phyloP scores from a whole-genome alignment of 2,888 invertebrate species.

The Cantharis lateralis region DNA sequence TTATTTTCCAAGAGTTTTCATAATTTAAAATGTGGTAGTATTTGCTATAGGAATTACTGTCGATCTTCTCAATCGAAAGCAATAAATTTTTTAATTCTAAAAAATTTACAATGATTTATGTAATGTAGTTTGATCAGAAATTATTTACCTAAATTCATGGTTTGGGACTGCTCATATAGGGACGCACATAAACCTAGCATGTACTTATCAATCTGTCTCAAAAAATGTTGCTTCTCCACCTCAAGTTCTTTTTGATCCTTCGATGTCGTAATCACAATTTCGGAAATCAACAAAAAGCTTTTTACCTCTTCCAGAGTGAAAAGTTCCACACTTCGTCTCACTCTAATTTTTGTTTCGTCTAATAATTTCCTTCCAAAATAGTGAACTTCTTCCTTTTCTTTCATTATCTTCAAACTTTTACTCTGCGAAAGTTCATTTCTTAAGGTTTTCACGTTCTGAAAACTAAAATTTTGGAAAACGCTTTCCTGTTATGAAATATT shows the following conservation, averaged over 20 bases:
- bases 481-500: neutral
- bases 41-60: constrained; percentile 10
- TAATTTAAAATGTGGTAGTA: constrained; percentile 12
- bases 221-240: constrained; percentile 10
- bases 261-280: constrained; percentile 21
- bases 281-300: constrained; percentile 18
- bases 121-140: no score
- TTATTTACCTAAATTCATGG: constrained; percentile 18
- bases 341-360: neutral
- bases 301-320: constrained; percentile 22
- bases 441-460: constrained; percentile 18
- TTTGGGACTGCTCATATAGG: constrained; percentile 14
- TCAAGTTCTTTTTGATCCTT: constrained; percentile 9
- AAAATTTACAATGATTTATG: neutral
- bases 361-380: neutral
- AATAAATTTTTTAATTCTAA: constrained; percentile 20
- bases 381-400: neutral
- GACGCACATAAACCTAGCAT: constrained; percentile 11
- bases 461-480: neutral
- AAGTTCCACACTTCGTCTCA: constrained; percentile 5
- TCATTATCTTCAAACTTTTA: neutral
- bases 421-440: constrained; percentile 1
- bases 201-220: constrained; percentile 24
- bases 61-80: constrained; percentile 18
- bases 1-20: constrained; percentile 16